A percentile compares a stretch with the other conserved stretches of the same genome.
phyloP scores from a whole-genome alignment of 2,888 invertebrate genomes.

The Andrena flavipes region DNA sequence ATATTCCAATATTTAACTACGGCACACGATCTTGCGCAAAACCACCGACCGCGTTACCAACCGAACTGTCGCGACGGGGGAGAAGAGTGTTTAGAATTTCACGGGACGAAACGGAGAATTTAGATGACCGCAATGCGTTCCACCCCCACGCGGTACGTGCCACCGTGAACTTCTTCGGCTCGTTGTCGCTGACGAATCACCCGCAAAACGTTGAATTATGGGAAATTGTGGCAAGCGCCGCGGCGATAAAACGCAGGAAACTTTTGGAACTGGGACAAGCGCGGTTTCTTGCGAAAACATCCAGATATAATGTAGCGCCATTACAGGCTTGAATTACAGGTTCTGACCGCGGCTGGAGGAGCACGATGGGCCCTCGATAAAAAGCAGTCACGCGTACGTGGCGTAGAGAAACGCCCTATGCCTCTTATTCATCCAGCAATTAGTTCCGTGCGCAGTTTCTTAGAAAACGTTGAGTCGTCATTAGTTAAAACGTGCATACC shows the following conservation, averaged over 20 bases:
- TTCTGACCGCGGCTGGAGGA: constrained; percentile 29
- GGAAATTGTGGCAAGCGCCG: constrained; percentile 47
- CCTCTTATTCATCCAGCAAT: constrained; percentile 56
- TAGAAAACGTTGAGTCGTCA: constrained; percentile 35
- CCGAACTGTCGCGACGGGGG: no score
- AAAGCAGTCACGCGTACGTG: constrained; percentile 51
- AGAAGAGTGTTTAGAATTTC: neutral
- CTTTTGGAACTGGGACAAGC: constrained; percentile 65
- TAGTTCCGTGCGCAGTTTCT: constrained; percentile 50
- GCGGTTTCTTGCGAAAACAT: constrained; percentile 62
- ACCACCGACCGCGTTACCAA: no score
- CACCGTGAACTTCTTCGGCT: neutral
- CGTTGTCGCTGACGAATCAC: constrained; percentile 5
- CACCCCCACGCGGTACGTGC: neutral
- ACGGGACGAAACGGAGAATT: neutral
- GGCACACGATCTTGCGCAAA: no score
- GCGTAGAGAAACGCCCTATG: constrained; percentile 13
- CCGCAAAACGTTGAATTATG: constrained; percentile 50
- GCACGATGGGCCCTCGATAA: constrained; percentile 52
- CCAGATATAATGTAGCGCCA: constrained; percentile 54
- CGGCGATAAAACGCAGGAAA: constrained; percentile 46
- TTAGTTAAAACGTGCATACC: constrained; percentile 34
- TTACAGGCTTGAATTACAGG: constrained; percentile 59
- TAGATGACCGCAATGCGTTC: neutral
- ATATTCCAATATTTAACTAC: no score